Conservation (phyloP, 1,140 invertebrate genomes). For the Saccostrea glomerata region DNA sequence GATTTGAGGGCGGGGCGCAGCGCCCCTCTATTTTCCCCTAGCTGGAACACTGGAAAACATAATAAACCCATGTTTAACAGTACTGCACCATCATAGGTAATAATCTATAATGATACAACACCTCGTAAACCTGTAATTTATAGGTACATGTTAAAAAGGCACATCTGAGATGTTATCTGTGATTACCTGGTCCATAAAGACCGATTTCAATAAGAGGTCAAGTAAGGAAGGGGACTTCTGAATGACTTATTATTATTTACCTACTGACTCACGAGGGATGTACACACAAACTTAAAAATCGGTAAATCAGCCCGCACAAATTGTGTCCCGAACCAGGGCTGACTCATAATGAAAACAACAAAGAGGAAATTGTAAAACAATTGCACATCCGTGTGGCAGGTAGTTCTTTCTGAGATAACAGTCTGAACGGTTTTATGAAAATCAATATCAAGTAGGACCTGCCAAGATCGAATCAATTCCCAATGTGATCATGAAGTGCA, state of each 20-base stretch:
- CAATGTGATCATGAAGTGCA: not conserved
- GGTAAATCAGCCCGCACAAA: not conserved
- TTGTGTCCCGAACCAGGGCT: not conserved
- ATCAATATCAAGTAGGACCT: not conserved
- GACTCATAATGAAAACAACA: conserved; percentile 27
- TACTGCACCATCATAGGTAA: not conserved
- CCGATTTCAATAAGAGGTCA: not conserved
- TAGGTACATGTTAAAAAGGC: not conserved
- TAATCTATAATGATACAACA: not conserved
- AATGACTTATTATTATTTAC: conserved; percentile 21
- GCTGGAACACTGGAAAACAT: no score
- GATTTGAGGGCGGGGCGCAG: no score
- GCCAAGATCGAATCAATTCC: not conserved
- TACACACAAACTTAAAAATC: conserved; percentile 8
- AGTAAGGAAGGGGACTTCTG: not conserved
- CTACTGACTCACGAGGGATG: conserved; percentile 20
- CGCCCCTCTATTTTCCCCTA: no score
- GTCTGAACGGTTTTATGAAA: not conserved
- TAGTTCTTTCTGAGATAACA: not conserved
- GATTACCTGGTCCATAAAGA: not conserved
- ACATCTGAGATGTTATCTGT: conserved; percentile 2
- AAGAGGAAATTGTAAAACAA: conserved; percentile 29
- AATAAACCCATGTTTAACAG: not conserved
- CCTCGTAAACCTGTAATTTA: not conserved
- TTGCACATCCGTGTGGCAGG: conserved; percentile 25